Base-by-base conservation (phyloP, 2,797 vertebrate genomes). In the Ciconia nigra region DNA sequence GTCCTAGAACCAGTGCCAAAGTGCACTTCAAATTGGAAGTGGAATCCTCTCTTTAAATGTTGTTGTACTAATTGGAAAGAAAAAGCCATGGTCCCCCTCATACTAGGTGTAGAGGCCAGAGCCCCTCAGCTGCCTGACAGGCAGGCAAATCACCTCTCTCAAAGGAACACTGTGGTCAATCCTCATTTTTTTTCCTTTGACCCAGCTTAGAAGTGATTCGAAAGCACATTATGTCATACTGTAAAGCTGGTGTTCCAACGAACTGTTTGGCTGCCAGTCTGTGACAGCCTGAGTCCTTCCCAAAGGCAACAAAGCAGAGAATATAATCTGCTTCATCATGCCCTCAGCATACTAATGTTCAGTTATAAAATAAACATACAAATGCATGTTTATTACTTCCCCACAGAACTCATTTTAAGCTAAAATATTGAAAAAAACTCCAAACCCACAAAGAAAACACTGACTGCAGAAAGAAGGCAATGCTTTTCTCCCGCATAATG, bases 241-340 rank as follows among this genome's bases (percentile, higher is more conserved):
- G 42, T n/a, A 74, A 85, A 83, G 90, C 82, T 89, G 74, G 67
- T 81, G 89, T 91, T 92, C 83, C 71, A 93, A 83, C 54, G 73
- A 90, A 93, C 44, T 81, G 37, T 71, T 94, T 63, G 81, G 37
- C 89, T 95, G 82, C 89, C 96, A 96, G 91, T 80, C 94, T 55
- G 87, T 96, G 95, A 93, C 96, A 93, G 87, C 52, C 85, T 69
- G 83, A 93, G 84, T 83, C 95, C 79, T 94, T 80, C 93, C 85
- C 93, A 87, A 87, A 70, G n/a, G n/a, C 73, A 78, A 76, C 89
- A 89, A 87, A 89, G 79, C 65, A 78, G 67, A 89, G 62, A 90
- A 82, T 82, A 91, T 82, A 15, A 84, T 81, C 83, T 80, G 55
- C 58, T 78, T 70, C 49, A 35, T 70, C 54, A 33, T 37, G 65